Evolutionary conservation across 2,113 vertebrate genomes (phyloP).

Genomic region (Neotoma lepida): DNA sequence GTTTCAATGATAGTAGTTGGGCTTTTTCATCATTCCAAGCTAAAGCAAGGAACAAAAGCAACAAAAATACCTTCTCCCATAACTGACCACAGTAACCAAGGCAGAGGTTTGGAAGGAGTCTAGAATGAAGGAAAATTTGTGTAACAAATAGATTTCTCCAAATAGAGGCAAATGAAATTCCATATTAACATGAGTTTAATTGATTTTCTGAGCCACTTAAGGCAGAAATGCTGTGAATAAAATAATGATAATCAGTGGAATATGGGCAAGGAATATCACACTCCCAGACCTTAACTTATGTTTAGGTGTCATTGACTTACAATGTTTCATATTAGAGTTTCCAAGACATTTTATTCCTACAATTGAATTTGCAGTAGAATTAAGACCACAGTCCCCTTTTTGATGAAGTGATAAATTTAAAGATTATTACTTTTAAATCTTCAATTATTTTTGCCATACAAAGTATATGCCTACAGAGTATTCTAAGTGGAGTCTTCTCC

Average conservation of each 20-base stretch:
- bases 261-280: neutral
- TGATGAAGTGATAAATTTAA: neutral
- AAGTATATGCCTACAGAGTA: neutral
- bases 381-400: neutral
- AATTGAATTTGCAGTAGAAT: neutral
- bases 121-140: neutral
- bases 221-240: constrained; percentile 44
- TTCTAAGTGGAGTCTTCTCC: no score
- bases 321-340: neutral
- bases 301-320: neutral
- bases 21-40: neutral
- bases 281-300: neutral
- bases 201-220: constrained; percentile 29
- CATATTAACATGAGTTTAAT: constrained; percentile 16
- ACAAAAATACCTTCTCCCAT: neutral
- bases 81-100: constrained; percentile 1
- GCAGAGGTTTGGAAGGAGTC: neutral
- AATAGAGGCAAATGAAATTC: neutral
- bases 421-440: neutral
- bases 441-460: neutral
- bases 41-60: neutral
- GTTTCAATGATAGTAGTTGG: neutral
- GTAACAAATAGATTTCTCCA: constrained; percentile 13
- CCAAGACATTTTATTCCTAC: neutral
- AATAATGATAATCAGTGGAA: constrained; percentile 13